Evolutionary conservation across 2,888 invertebrate genomes (phyloP).

Genomic region (Reticulitermes lucifugus): DNA sequence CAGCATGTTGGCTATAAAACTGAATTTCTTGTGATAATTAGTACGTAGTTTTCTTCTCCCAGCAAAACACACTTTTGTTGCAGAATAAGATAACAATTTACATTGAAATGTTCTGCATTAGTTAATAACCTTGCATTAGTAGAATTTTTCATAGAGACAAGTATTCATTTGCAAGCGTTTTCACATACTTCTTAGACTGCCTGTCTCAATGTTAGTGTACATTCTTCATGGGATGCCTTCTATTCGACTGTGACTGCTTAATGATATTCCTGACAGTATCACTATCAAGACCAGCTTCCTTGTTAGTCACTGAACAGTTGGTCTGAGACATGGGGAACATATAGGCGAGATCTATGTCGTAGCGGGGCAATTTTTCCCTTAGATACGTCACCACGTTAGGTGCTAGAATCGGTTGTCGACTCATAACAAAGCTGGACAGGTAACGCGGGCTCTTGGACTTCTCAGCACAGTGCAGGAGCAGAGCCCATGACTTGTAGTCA

Average conservation of each 20-base stretch:
- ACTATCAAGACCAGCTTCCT: not conserved
- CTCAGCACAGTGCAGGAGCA: slow-evolving; percentile 88
- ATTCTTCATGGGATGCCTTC: slow-evolving; percentile 16
- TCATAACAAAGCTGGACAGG: slow-evolving; percentile 85
- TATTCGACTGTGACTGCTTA: not conserved
- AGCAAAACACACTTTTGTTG: too few relatives aligned
- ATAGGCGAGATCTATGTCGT: slow-evolving; percentile 87
- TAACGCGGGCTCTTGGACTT: slow-evolving; percentile 82
- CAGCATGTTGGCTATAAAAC: too few relatives aligned
- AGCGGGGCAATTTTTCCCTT: slow-evolving; percentile 80
- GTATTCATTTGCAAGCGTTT: too few relatives aligned
- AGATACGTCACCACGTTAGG: slow-evolving; percentile 77
- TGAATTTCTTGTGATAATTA: too few relatives aligned
- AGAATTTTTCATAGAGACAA: too few relatives aligned
- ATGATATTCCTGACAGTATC: slow-evolving; percentile 18
- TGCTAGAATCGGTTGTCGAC: slow-evolving; percentile 70
- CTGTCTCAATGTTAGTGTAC: not conserved
- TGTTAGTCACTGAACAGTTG: slow-evolving; percentile 66
- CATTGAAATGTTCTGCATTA: too few relatives aligned
- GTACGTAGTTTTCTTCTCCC: too few relatives aligned
- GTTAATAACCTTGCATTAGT: too few relatives aligned
- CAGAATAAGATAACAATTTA: too few relatives aligned
- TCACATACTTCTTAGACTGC: too few relatives aligned
- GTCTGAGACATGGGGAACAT: slow-evolving; percentile 86
- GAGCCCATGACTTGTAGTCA: slow-evolving; percentile 85